phyloP scores from a whole-genome alignment of 2,888 invertebrate genomes.

The Drosophila mercatorum region DNA sequence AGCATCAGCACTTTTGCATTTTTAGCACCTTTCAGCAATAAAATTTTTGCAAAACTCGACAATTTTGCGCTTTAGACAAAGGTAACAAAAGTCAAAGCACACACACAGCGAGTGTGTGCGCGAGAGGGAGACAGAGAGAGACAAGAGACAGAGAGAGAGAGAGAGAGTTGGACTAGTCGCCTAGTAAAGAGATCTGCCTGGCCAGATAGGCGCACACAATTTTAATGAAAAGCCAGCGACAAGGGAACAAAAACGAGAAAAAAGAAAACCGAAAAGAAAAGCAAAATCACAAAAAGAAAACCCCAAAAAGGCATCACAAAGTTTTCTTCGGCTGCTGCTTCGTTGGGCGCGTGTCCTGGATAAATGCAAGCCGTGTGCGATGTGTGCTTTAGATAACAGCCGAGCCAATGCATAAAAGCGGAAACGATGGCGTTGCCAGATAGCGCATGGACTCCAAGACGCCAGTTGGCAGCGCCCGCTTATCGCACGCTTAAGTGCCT shows the following conservation, averaged over 20 bases:
- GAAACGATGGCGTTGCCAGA: slow-evolving; percentile 66
- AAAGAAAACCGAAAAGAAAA: background rate
- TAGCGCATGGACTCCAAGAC: slow-evolving; percentile 34
- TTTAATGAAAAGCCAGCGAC: slow-evolving; percentile 73
- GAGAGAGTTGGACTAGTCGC: slow-evolving; percentile 28
- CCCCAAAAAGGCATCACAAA: slow-evolving; percentile 42
- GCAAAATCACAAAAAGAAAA: slow-evolving; percentile 17
- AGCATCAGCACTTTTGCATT: slow-evolving; percentile 75
- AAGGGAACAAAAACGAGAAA: slow-evolving; percentile 16
- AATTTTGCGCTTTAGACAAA: slow-evolving; percentile 76
- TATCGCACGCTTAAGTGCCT: slow-evolving; percentile 33
- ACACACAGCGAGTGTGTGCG: slow-evolving; percentile 4
- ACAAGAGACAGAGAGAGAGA: slow-evolving; percentile 2
- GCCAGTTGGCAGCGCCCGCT: slow-evolving; percentile 33
- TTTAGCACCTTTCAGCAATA: slow-evolving; percentile 78
- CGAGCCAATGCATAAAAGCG: slow-evolving; percentile 49
- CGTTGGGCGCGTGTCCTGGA: slow-evolving; percentile 24
- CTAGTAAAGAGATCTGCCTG: slow-evolving; percentile 67
- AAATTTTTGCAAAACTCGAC: slow-evolving; percentile 78
- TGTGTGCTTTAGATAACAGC: slow-evolving; percentile 56
- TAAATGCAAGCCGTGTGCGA: slow-evolving; percentile 42
- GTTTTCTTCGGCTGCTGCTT: slow-evolving; percentile 15
- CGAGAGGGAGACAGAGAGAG: slow-evolving; percentile 3
- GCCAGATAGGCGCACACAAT: slow-evolving; percentile 65
- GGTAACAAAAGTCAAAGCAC: slow-evolving; percentile 64